Base-by-base conservation (phyloP, 2,113 vertebrate genomes). In the Haemorhous mexicanus region DNA sequence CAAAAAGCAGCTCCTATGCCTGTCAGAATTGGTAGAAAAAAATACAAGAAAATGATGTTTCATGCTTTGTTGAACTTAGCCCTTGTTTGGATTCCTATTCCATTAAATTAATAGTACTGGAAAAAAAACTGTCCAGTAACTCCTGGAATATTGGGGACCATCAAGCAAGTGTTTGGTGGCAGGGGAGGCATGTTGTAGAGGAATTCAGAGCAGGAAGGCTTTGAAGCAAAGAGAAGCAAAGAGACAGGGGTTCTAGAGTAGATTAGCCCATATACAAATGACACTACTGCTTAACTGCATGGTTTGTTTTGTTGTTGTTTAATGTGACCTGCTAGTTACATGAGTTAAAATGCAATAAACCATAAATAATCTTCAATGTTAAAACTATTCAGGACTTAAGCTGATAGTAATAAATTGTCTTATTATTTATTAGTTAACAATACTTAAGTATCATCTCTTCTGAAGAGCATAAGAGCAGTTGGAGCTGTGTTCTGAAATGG, bases 311-410 rank as follows among this genome's bases (percentile, higher is more conserved):
- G 22, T 52, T 77, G n/a, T 70, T 83, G 23, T 72, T 76, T 46
- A 35, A 72, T 2, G 3, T n/a, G 14, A 82, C 21, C 8, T 12
- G 0, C 30, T 13, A 23, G 58, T 64, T 64, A 49, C 1, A 0
- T 35, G 66, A 64, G 13, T 79, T 78, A 52, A 85, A 82, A 56
- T 85, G 24, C 20, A 61, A n/a, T 82, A 63, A 79, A 84, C 39
- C 30, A 4, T 30, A 78, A 72, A 20, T 44, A 79, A 66, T 73
- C n/a, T 83, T 73, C 41, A 52, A 2, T 87, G 26, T 52, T 69
- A 37, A 68, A 46, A 53, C 16, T 73, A 49, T 68, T 56, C 28
- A 78, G 30, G 39, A 56, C 19, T 84, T 87, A 7, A 33, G 32
- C 18, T 82, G 44, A 41, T 37, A 61, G 35, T 70, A 70, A 52